A percentile compares a stretch with the other conserved stretches of the same genome.
These are phyloP conservation scores for Octonoba sinensis DNA, from an alignment of 2,888 invertebrate genomes.

Conservation along the genomic window DNA sequence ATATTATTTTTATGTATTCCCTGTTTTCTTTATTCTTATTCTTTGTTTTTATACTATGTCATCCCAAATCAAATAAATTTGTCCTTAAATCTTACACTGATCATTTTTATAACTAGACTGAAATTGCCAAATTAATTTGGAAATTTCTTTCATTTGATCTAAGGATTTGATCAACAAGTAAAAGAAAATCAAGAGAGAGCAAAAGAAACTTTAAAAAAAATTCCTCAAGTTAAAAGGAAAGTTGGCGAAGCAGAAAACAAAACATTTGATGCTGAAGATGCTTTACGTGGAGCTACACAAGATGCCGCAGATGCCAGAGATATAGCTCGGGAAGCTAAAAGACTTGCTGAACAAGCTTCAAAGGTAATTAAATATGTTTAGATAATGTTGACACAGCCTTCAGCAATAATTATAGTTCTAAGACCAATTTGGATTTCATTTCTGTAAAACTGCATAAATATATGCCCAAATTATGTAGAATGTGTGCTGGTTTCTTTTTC, in stretches of 20 bases:
- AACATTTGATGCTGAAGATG: slow-evolving; percentile 79
- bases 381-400: not conserved
- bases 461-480: too few species aligned
- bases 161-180: slow-evolving; percentile 87
- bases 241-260: slow-evolving; percentile 81
- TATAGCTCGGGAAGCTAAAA: slow-evolving; percentile 83
- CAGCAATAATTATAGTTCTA: too few species aligned
- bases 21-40: too few species aligned
- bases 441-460: too few species aligned
- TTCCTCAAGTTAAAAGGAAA: slow-evolving; percentile 81
- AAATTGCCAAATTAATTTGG: too few species aligned
- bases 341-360: slow-evolving; percentile 84
- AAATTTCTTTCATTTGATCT: not conserved
- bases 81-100: too few species aligned
- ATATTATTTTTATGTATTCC: too few species aligned
- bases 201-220: slow-evolving; percentile 80
- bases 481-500: slow-evolving; percentile 60
- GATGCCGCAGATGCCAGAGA: slow-evolving; percentile 82
- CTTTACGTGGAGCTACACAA: slow-evolving; percentile 81
- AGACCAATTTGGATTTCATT: too few species aligned
- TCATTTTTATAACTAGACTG: too few species aligned
- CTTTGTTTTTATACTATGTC: too few species aligned
- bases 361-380: slow-evolving; percentile 73
- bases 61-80: too few species aligned
- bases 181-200: slow-evolving; percentile 87